These are phyloP conservation scores for Intellagama lesueurii DNA, from an alignment of 2,797 vertebrate species.

Conservation along the genomic window DNA sequence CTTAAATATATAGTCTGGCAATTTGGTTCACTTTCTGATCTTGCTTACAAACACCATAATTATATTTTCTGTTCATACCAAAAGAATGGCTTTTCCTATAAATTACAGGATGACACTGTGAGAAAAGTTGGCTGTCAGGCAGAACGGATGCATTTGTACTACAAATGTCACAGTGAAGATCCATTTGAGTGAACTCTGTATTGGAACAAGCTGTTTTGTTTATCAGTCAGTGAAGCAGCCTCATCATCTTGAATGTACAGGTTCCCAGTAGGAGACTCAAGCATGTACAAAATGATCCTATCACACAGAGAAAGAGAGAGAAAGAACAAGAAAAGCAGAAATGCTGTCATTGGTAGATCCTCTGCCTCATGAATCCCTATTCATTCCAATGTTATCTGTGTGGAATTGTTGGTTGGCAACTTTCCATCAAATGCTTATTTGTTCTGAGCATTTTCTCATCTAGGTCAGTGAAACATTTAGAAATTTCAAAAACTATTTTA, in stretches of 20 bases:
- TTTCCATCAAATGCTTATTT: neutral
- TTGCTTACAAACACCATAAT: slow-evolving; percentile 49
- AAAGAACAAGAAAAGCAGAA: neutral
- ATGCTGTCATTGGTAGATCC: neutral
- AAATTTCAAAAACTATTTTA: neutral
- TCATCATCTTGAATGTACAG: slow-evolving; percentile 10
- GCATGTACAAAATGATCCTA: neutral
- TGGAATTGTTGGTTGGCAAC: neutral
- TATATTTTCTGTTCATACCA: slow-evolving; percentile 39
- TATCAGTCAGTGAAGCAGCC: neutral
- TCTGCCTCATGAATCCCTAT: neutral
- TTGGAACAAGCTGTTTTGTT: slow-evolving; percentile 40
- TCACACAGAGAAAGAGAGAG: neutral
- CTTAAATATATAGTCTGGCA: slow-evolving; percentile 47
- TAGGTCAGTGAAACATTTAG: neutral
- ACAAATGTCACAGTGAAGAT: neutral
- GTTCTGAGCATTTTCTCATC: neutral
- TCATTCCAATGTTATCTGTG: neutral
- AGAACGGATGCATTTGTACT: neutral
- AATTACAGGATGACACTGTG: slow-evolving; percentile 18
- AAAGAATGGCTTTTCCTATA: slow-evolving; percentile 30
- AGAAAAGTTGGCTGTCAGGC: neutral
- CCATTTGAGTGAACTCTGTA: neutral
- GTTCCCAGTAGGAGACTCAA: neutral
- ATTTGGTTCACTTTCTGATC: slow-evolving; percentile 49